Evolutionary conservation across 1,140 invertebrate species (phyloP).

Genomic region (Camponotus floridanus): DNA sequence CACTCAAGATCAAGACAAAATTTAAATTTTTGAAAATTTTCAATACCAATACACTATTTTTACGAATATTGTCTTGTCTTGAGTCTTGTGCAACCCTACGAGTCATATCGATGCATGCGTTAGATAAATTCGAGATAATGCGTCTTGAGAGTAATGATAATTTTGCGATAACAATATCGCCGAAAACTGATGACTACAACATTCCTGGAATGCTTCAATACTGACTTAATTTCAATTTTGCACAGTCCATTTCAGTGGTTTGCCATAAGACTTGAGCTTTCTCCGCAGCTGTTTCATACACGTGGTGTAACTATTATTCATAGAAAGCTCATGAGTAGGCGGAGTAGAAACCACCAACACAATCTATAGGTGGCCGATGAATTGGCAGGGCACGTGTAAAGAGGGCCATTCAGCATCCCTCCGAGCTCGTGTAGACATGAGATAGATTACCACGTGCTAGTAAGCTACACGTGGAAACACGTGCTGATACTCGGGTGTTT

Average conservation of each 20-base stretch:
- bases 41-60: too few species aligned
- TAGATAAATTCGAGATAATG: background rate
- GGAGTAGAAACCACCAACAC: too few species aligned
- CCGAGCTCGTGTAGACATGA: background rate
- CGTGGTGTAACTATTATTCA: background rate
- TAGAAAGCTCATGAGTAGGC: background rate
- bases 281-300: background rate
- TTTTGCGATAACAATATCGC: background rate
- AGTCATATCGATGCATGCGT: background rate
- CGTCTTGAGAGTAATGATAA: background rate
- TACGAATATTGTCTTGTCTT: too few species aligned
- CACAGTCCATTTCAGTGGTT: background rate
- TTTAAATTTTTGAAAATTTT: too few species aligned
- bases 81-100: too few species aligned
- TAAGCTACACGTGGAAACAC: constrained; percentile 30
- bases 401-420: background rate
- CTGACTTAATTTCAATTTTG: too few species aligned
- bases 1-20: too few species aligned
- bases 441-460: background rate
- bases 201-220: background rate
- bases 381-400: constrained; percentile 9
- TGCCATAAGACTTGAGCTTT: background rate
- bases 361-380: background rate
- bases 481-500: constrained; percentile 3
- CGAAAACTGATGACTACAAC: background rate